Evolutionary conservation across 2,888 invertebrate species (phyloP), one percentile per base, ranked within the genome.

Genomic region (Aphodius sticticus): DNA sequence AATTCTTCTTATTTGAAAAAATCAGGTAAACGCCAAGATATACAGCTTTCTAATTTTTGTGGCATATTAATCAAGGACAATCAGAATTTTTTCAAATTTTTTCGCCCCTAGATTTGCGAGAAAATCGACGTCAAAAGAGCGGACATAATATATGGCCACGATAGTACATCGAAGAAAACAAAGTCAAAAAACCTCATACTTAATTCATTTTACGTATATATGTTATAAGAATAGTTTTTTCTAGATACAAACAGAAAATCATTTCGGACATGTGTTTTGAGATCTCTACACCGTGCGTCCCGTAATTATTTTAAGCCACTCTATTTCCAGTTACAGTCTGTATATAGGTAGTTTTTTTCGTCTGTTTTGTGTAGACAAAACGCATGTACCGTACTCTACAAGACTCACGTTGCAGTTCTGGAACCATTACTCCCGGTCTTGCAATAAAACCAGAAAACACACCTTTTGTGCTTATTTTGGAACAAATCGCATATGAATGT

Each of bases 241-340:
- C 12, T 12, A 53, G 53, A 53, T 53, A 53, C 12, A 53, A 53
- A 53, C 53, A 53, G 53, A 53, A 53, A 53, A 53, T 53, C 12
- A 53, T 53, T 53, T 53, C 53, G 12, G 4, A 53, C 53, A 53
- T 53, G 3, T 53, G 53, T 53, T 53, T 53, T 53, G 53, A 53
- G 53, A 12, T 7, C 53, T 53, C 9, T 53, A 53, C 53, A 53
- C 53, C 53, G 53, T 9, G 12, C 53, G 53, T 9, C 6, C 12
- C 53, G 53, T 53, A 53, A 53, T 53, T 53, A 53, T 53, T 53
- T 53, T 53, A 53, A 53, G 53, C 53, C 53, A 53, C 53, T 53
- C 53, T 53, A 53, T 53, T 53, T 53, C 53, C 53, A 53, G 53
- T 53, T 53, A 53, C 53, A 53, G 53, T 53, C 53, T 53, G 53